These are phyloP conservation scores for Saimiri boliviensis DNA, from an alignment of 2,113 vertebrate species.

Conservation along the genomic window DNA sequence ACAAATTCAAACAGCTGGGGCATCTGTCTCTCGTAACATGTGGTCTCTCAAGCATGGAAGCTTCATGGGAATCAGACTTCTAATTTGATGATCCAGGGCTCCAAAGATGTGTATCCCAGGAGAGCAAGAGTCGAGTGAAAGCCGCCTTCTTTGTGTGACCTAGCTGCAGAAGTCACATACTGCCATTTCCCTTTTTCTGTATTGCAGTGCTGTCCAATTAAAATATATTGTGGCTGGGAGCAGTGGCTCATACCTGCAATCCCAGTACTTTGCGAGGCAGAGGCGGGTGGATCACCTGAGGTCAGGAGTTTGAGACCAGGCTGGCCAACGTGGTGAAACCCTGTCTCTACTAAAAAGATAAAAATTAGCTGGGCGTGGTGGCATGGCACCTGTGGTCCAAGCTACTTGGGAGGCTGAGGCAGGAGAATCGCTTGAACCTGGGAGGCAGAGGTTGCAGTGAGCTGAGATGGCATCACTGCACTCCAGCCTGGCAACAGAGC, in stretches of 20 bases:
- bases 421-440: too few relatives aligned
- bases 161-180: not conserved
- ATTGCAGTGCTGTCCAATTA: not conserved
- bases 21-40: not conserved
- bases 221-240: not conserved
- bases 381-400: too few relatives aligned
- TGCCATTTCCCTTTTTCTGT: not conserved
- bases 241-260: not conserved
- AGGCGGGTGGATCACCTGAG: too few relatives aligned
- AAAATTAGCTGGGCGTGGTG: too few relatives aligned
- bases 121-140: not conserved
- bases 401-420: too few relatives aligned
- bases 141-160: not conserved
- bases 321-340: too few relatives aligned
- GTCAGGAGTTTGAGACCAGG: too few relatives aligned
- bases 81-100: not conserved
- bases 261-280: not conserved
- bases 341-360: too few relatives aligned
- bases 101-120: not conserved
- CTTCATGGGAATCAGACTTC: not conserved
- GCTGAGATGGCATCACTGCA: too few relatives aligned
- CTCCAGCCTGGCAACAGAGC: too few relatives aligned
- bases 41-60: not conserved
- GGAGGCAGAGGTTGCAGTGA: too few relatives aligned
- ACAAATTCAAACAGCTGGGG: not conserved